phyloP scores from a whole-genome alignment of 2,113 vertebrate genomes.

The Otolemur garnettii region DNA sequence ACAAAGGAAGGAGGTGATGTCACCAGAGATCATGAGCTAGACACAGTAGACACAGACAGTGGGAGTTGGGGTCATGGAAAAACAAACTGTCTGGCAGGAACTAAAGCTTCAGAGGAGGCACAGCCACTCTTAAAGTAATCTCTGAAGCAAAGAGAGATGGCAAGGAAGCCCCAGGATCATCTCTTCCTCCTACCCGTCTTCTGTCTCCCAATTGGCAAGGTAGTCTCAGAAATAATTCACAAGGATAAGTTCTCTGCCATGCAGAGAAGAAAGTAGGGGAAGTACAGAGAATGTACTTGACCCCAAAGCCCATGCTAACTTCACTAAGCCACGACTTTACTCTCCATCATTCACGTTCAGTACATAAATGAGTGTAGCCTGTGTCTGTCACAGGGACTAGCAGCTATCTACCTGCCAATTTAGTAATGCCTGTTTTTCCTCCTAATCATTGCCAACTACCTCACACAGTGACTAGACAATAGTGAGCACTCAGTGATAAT shows the following conservation, averaged over 20 bases:
- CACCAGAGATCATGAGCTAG: not conserved
- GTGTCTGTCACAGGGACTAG: not conserved
- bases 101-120: not conserved
- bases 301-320: not conserved
- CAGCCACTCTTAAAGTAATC: not conserved
- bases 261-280: not conserved
- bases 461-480: not conserved
- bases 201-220: not conserved
- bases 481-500: not conserved
- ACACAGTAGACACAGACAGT: not conserved
- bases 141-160: not conserved
- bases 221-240: not conserved
- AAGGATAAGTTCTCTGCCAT: not conserved
- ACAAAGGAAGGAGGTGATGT: not conserved
- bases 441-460: not conserved
- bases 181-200: not conserved
- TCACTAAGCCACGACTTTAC: not conserved
- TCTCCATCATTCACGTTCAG: not conserved
- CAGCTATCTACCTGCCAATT: not conserved
- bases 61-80: not conserved
- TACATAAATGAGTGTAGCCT: not conserved
- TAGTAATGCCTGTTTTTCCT: not conserved
- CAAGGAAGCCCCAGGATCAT: not conserved
- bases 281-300: not conserved
- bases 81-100: not conserved